A percentile compares a stretch with the other conserved stretches of the same genome.
These are phyloP conservation scores for Drosophila siamana DNA, from an alignment of 2,888 invertebrate species.

Conservation along the genomic window DNA sequence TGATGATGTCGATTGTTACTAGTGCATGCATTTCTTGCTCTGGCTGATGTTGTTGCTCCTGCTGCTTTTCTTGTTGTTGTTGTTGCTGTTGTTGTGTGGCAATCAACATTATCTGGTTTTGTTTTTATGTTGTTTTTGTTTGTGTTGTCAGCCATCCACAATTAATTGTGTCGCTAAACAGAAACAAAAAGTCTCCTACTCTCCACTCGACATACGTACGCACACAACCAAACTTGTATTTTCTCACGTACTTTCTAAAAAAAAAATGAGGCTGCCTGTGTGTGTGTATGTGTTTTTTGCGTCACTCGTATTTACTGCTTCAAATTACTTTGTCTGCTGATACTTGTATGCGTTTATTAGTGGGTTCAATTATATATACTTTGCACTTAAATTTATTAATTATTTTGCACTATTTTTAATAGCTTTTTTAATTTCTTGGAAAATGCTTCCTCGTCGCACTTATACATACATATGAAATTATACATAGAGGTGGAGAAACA, in stretches of 20 bases:
- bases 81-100: slow-evolving; percentile 48
- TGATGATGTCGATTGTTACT: slow-evolving; percentile 48
- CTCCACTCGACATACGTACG: slow-evolving; percentile 67
- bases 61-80: slow-evolving; percentile 26
- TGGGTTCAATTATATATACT: slow-evolving; percentile 44
- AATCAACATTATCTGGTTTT: slow-evolving; percentile 57
- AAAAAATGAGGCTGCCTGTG: slow-evolving; percentile 56
- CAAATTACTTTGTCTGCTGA: slow-evolving; percentile 25
- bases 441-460: slow-evolving; percentile 73
- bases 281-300: slow-evolving; percentile 56
- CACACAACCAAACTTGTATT: slow-evolving; percentile 69
- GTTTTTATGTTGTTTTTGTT: slow-evolving; percentile 51
- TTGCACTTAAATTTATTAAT: slow-evolving; percentile 66
- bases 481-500: slow-evolving; percentile 19
- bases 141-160: slow-evolving; percentile 76
- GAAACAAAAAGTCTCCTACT: slow-evolving; percentile 67
- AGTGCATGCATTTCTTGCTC: slow-evolving; percentile 46
- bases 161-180: slow-evolving; percentile 68
- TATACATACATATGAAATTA: slow-evolving; percentile 49
- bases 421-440: slow-evolving; percentile 58
- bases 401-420: slow-evolving; percentile 71
- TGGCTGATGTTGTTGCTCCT: slow-evolving; percentile 12
- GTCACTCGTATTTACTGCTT: slow-evolving; percentile 50
- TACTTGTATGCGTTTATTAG: slow-evolving; percentile 44
- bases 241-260: slow-evolving; percentile 75